Evolutionary conservation across 2,888 invertebrate species (phyloP).

Genomic region (Phrixothrix hirtus): DNA sequence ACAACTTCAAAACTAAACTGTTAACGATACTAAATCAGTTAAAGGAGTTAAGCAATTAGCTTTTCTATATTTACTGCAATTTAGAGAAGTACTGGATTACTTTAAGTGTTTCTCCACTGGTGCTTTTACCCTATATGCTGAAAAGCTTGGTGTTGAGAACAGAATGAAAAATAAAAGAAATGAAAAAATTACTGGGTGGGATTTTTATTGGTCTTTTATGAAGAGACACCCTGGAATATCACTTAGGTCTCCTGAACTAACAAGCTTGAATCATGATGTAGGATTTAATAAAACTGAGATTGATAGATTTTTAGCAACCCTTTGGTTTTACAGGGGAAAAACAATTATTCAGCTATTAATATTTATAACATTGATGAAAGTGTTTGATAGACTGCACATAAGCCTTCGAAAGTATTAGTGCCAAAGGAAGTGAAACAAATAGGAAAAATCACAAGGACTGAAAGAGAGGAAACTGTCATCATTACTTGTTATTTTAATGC

Average conservation of each 20-base stretch:
- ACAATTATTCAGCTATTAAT: no score
- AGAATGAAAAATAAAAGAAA: neutral
- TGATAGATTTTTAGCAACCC: conserved; percentile 1
- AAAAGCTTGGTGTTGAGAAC: conserved; percentile 2
- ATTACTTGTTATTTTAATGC: conserved; percentile 41
- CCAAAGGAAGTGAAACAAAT: conserved; percentile 47
- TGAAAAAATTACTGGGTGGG: conserved; percentile 1
- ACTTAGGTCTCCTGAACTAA: conserved; percentile 31
- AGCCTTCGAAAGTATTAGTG: conserved; percentile 44
- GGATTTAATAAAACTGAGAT: conserved; percentile 7
- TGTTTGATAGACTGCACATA: conserved; percentile 46
- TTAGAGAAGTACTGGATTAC: no score
- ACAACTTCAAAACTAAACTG: no score
- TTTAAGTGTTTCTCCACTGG: no score
- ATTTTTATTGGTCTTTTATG: conserved; percentile 1
- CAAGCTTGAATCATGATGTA: conserved; percentile 1
- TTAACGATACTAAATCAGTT: no score
- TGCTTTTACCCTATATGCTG: neutral
- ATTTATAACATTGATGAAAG: conserved; percentile 48
- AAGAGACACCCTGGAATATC: conserved; percentile 14
- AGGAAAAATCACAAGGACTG: conserved; percentile 46
- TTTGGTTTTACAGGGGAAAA: no score
- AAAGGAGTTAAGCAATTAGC: no score
- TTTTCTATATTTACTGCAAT: no score
- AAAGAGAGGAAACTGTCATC: conserved; percentile 47